Conservation (phyloP, 2,113 vertebrate genomes). For the Psilopogon haemacephalus region DNA sequence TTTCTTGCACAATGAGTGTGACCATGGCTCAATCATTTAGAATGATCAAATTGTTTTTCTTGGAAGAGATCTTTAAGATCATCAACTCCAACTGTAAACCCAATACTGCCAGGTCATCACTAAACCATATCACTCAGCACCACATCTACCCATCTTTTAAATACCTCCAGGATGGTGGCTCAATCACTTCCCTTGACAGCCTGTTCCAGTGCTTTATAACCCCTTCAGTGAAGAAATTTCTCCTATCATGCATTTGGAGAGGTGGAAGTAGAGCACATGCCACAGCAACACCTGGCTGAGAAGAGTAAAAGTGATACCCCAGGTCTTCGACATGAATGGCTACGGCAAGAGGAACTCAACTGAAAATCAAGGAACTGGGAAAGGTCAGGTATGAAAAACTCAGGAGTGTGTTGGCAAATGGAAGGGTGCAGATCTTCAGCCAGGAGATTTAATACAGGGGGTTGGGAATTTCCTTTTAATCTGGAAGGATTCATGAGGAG, state of each 20-base stretch:
- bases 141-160: too few relatives aligned
- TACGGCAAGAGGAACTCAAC: not conserved
- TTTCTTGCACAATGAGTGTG: not conserved
- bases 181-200: too few relatives aligned
- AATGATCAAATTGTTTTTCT: too few relatives aligned
- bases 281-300: not conserved
- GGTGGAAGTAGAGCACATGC: not conserved
- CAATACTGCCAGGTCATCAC: too few relatives aligned
- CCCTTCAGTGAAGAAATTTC: too few relatives aligned
- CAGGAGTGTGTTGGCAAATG: not conserved
- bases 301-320: not conserved
- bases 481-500: not conserved
- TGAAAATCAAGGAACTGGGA: not conserved
- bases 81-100: too few relatives aligned
- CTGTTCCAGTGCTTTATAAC: too few relatives aligned
- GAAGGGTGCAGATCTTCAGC: not conserved
- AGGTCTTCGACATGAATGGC: not conserved
- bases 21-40: not conserved
- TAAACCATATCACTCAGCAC: too few relatives aligned
- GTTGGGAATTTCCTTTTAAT: not conserved
- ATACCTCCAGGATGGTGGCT: too few relatives aligned
- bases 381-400: not conserved
- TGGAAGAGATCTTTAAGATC: too few relatives aligned
- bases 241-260: not conserved
- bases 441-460: not conserved